Conservation (phyloP, 2,888 invertebrate genomes). For the Lordiphosa fenestrarum region DNA sequence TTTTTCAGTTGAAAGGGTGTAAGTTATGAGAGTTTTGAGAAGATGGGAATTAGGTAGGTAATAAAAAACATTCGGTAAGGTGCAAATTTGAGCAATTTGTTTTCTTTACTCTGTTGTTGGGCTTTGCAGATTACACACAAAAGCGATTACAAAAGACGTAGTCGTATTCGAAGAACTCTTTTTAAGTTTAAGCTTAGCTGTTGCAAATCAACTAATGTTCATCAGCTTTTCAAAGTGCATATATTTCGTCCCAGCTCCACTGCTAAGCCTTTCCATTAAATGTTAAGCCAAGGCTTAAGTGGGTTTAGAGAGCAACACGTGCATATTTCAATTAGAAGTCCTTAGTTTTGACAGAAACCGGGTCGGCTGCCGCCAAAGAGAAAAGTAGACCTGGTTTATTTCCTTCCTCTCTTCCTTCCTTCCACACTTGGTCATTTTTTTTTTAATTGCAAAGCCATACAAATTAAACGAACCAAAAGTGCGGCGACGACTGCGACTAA, state of each 20-base stretch:
- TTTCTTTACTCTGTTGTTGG: too few species aligned
- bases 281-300: neutral
- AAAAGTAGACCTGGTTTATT: conserved; percentile 21
- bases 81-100: neutral
- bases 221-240: too few species aligned
- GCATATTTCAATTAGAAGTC: conserved; percentile 47
- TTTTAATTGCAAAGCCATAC: conserved; percentile 61
- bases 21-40: conserved; percentile 5
- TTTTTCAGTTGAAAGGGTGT: conserved; percentile 33
- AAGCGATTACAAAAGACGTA: too few species aligned
- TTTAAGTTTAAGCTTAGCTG: too few species aligned
- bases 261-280: neutral
- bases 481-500: conserved; percentile 32
- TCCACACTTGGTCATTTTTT: conserved; percentile 39
- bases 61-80: conserved; percentile 3
- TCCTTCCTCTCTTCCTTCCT: neutral
- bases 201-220: too few species aligned
- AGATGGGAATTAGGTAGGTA: neutral
- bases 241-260: too few species aligned
- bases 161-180: too few species aligned
- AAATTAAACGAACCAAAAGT: conserved; percentile 50
- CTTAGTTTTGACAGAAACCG: conserved; percentile 21
- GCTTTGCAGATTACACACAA: too few species aligned
- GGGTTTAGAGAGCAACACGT: conserved; percentile 38
- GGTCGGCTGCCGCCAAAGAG: conserved; percentile 3